phyloP scores from a whole-genome alignment of 2,888 invertebrate genomes.

The Cephus rjabovi region DNA sequence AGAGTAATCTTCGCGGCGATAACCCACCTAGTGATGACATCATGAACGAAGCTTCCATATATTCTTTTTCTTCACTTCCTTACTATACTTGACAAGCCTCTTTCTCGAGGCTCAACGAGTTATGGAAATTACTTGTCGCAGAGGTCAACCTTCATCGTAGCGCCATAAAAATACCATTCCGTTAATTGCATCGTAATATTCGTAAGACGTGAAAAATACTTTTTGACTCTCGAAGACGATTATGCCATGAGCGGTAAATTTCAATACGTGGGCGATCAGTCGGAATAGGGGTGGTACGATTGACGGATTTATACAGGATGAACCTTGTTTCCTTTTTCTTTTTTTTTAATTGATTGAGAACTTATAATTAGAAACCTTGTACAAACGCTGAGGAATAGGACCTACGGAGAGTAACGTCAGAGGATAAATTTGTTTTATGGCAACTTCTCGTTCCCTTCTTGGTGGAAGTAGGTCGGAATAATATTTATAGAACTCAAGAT shows the following conservation, averaged over 20 bases:
- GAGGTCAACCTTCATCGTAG: background rate
- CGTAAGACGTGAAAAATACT: background rate
- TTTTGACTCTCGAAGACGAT: background rate
- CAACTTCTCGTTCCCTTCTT: slow-evolving; percentile 15
- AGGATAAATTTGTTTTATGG: slow-evolving; percentile 44
- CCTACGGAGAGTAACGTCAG: slow-evolving; percentile 25
- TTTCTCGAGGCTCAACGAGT: background rate
- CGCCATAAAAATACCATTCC: background rate
- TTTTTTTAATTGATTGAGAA: background rate
- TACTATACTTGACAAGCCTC: background rate
- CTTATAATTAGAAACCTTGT: background rate
- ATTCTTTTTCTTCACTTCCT: background rate
- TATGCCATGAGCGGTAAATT: background rate
- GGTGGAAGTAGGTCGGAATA: slow-evolving; percentile 54
- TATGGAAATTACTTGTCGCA: background rate
- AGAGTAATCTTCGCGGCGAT: background rate
- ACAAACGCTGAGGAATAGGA: background rate
- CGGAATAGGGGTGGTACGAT: background rate
- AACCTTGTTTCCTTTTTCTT: background rate
- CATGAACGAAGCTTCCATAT: background rate
- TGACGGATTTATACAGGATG: background rate
- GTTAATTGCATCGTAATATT: background rate
- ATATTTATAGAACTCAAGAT: slow-evolving; percentile 59
- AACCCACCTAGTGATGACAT: background rate
- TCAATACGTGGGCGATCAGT: background rate